Base-by-base conservation (phyloP, 2,888 invertebrate species). In the Pollenia angustigena region DNA sequence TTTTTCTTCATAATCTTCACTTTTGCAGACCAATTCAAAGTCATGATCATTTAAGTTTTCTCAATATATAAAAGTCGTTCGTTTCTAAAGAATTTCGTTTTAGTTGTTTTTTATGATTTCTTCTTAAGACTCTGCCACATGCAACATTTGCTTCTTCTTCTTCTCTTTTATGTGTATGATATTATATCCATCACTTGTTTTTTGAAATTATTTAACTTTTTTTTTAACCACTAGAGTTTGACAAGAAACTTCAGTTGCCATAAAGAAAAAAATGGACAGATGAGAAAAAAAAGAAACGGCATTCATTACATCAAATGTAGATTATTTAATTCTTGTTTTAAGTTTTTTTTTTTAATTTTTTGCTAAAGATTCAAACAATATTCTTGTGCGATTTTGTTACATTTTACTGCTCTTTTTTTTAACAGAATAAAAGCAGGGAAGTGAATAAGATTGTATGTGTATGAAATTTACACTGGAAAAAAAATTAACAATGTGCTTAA, bases 11-110 rank as follows among this genome's bases (percentile, higher is more conserved):
- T 56, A 23, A n/a, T 66, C 54, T 54, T 11, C 48, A 42, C 40
- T 69, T 76, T 60, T 44, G 58, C 84, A 81, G 72, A 83, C 81
- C 76, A 84, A 87, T 84, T 87, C 71, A 84, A 84, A 84, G 87
- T 84, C 84, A 84, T 84, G 87, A 87, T 87, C 84, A 84, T 81
- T 87, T 81, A 84, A 76, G 54, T 32, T 4, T 32, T 32, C 78
- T 79, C 74, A 85, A 18, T 80, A 69, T 23, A 68, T 23, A 62
- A 40, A 85, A 62, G 62, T 10, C 2, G 12, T 75, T 46, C 16
- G 46, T 46, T 82, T 76, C 71, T 50, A 56, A 46, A 62, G 71
- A 83, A 83, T 18, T 64, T 71, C 40, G 69, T 62, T 10, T 48
- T 74, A 12, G 16, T 40, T 52, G 12, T 44, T 16, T 50, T n/a